A percentile compares a stretch with the other conserved stretches of the same genome.
Evolutionary conservation across 92 coral and sea anemone species (phyloP).

Genomic region (Epizoanthus illoricatus): DNA sequence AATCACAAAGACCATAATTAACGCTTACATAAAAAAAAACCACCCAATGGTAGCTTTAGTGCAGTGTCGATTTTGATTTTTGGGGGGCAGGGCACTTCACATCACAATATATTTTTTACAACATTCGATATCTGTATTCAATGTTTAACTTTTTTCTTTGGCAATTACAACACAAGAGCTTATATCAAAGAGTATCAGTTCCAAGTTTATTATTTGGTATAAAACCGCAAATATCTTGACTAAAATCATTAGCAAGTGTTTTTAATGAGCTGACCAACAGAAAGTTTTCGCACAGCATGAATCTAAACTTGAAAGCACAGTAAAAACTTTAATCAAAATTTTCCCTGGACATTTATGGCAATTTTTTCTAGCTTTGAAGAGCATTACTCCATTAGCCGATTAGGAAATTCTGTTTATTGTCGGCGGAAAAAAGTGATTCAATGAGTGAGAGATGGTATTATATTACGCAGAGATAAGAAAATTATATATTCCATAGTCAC

Average conservation of each 20-base stretch:
- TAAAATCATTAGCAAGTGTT: conserved; percentile 6
- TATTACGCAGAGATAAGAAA: neutral
- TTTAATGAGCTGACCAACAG: neutral
- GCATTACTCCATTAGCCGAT: neutral
- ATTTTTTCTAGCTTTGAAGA: neutral
- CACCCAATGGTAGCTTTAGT: too few species aligned
- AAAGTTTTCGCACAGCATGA: conserved; percentile 8
- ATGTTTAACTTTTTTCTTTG: too few species aligned
- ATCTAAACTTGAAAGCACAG: neutral
- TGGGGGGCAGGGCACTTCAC: too few species aligned
- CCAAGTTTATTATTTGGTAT: neutral
- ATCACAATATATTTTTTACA: too few species aligned
- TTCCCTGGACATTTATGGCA: neutral
- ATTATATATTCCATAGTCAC: conserved; percentile 10
- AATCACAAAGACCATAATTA: too few species aligned
- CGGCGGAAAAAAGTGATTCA: neutral
- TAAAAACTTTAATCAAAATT: neutral
- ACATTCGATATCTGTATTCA: too few species aligned
- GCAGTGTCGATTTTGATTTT: too few species aligned
- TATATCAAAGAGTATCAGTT: neutral
- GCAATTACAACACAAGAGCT: neutral
- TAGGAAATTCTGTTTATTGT: neutral
- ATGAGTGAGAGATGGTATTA: conserved; percentile 1
- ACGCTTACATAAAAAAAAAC: too few species aligned
- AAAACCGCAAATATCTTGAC: conserved; percentile 1